Evolutionary conservation across 1,140 invertebrate genomes (phyloP).

Genomic region (Carcinoscorpius rotundicauda): DNA sequence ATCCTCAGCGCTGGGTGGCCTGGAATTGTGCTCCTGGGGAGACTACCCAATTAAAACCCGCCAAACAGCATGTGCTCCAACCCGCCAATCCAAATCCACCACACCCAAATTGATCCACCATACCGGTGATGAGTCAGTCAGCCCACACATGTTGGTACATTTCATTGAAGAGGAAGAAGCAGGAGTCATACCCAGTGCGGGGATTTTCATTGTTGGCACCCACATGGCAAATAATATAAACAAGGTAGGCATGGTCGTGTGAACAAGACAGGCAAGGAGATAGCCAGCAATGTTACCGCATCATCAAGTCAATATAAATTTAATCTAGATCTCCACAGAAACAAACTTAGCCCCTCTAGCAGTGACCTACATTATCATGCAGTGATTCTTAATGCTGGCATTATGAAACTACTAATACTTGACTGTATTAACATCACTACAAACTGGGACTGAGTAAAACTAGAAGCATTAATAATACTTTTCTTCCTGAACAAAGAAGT

Average conservation of each 20-base stretch:
- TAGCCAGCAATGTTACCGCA: background rate
- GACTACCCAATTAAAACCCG: background rate
- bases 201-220: constrained; percentile 8
- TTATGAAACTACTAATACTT: no score
- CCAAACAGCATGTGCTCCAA: background rate
- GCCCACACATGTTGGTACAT: background rate
- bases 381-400: no score
- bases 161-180: background rate
- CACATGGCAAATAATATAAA: constrained; percentile 14
- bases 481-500: no score
- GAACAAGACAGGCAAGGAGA: constrained; percentile 5
- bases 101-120: no score
- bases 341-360: no score
- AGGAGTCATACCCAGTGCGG: background rate
- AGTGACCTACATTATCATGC: no score
- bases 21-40: constrained; percentile 37
- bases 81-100: background rate
- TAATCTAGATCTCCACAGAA: no score
- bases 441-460: no score
- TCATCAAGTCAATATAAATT: background rate
- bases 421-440: no score
- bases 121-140: constrained; percentile 1
- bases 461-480: no score
- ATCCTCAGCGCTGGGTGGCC: constrained; percentile 82
- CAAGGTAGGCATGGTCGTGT: constrained; percentile 17